phyloP scores from a whole-genome alignment of 2,113 vertebrate species.

The Chaetorhynchus papuensis region DNA sequence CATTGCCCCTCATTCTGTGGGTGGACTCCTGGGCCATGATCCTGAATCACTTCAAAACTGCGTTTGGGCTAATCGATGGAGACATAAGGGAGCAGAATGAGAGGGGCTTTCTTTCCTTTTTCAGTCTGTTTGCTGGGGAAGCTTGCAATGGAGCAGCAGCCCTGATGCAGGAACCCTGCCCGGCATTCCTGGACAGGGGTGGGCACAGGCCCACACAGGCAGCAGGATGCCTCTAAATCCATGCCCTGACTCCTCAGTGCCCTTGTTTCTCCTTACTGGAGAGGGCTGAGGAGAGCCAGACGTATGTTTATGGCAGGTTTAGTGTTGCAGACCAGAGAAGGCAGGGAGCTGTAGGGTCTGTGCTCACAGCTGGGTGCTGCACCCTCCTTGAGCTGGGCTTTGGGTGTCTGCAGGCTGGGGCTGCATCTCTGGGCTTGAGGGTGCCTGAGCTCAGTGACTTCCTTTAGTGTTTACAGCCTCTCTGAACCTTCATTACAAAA shows the following conservation, averaged over 20 bases:
- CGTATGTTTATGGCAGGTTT: background rate
- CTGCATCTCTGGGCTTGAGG: background rate
- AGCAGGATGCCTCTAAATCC: fast-evolving
- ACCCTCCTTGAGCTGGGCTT: background rate
- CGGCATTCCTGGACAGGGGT: fast-evolving
- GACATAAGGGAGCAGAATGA: background rate
- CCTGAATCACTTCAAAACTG: background rate
- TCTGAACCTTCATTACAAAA: background rate
- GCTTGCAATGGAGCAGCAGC: background rate
- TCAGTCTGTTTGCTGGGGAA: background rate
- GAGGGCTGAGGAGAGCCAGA: background rate
- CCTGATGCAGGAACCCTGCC: background rate
- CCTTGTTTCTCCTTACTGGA: background rate
- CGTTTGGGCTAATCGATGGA: background rate
- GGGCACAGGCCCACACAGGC: background rate
- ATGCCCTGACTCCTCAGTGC: background rate
- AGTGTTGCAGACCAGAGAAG: background rate
- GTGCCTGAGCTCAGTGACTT: background rate
- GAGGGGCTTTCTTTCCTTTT: background rate
- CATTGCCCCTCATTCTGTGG: background rate
- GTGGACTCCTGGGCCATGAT: background rate
- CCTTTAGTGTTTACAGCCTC: background rate
- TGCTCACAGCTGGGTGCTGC: background rate
- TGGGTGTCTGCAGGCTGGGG: background rate
- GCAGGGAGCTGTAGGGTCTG: background rate